Percentiles rank a stretch among this genome's conserved stretches.
Conservation (phyloP, 2,113 vertebrate species). For the Sapayoa aenigma region DNA sequence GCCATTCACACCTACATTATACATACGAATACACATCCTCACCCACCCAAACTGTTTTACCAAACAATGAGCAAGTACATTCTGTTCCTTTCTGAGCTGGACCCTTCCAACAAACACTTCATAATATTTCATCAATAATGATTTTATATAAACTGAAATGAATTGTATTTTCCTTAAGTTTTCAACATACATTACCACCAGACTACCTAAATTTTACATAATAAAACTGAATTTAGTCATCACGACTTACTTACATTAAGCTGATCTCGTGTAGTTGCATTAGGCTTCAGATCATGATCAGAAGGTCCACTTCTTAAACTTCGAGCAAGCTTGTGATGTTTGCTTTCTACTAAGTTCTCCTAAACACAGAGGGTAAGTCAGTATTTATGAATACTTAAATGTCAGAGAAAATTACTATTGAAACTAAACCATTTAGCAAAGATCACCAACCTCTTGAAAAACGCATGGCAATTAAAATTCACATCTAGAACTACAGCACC, state of each 20-base stretch:
- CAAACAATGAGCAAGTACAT: background rate
- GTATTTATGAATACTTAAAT: background rate
- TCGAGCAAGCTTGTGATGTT: constrained; percentile 96
- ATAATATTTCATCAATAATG: background rate
- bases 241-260: constrained; percentile 83
- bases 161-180: background rate
- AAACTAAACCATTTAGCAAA: background rate
- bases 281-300: constrained; percentile 97
- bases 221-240: background rate
- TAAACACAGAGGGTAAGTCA: constrained; percentile 43
- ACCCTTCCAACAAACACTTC: background rate
- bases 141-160: background rate
- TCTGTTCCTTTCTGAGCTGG: background rate
- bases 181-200: background rate
- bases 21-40: background rate
- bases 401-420: background rate
- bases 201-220: too few species aligned
- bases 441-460: background rate
- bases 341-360: constrained; percentile 98
- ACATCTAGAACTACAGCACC: background rate
- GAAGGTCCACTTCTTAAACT: constrained; percentile 96
- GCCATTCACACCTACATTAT: background rate
- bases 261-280: constrained; percentile 94
- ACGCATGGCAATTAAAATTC: background rate
- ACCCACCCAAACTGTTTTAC: fast-evolving